Percentiles rank a stretch among this genome's conserved stretches.
phyloP scores from a whole-genome alignment of 2,888 invertebrate genomes.

The Drosophila siamana region DNA sequence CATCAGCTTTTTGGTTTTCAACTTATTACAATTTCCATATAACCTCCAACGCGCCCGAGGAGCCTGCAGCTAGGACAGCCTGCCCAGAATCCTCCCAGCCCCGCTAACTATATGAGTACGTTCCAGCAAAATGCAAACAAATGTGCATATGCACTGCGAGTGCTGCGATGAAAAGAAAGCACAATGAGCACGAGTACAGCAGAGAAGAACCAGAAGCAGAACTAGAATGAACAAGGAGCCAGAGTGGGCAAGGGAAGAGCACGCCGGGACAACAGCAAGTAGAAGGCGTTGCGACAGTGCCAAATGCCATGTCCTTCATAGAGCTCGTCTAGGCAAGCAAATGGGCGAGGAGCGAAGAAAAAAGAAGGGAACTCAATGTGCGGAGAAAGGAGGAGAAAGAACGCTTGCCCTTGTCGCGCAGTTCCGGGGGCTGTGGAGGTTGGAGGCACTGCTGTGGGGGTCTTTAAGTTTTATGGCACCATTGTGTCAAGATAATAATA shows the following conservation, averaged over 20 bases:
- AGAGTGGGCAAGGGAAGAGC: not conserved
- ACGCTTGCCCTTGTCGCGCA: slow-evolving; percentile 48
- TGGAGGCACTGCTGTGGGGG: slow-evolving; percentile 70
- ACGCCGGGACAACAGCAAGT: slow-evolving; percentile 9
- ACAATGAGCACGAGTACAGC: slow-evolving; percentile 37
- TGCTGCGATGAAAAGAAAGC: slow-evolving; percentile 59
- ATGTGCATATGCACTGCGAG: slow-evolving; percentile 73
- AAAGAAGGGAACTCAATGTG: no score
- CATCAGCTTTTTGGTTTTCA: slow-evolving; percentile 82
- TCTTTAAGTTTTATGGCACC: slow-evolving; percentile 83
- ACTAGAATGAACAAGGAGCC: slow-evolving; percentile 54
- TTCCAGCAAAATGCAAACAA: slow-evolving; percentile 65
- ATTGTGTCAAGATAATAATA: slow-evolving; percentile 83
- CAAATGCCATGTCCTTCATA: slow-evolving; percentile 73
- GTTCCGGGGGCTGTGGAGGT: slow-evolving; percentile 17
- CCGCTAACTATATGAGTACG: not conserved
- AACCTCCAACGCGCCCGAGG: slow-evolving; percentile 64
- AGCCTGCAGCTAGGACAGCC: slow-evolving; percentile 46
- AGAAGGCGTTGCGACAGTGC: slow-evolving; percentile 32
- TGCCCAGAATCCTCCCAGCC: not conserved
- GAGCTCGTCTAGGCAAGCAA: not conserved
- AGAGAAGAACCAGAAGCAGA: no score
- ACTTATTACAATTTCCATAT: slow-evolving; percentile 82
- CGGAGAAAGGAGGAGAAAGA: not conserved
- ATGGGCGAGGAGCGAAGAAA: no score